A percentile compares a stretch with the other conserved stretches of the same genome.
phyloP scores from a whole-genome alignment of 2,888 invertebrate genomes.

The Pasiphila rectangulata region DNA sequence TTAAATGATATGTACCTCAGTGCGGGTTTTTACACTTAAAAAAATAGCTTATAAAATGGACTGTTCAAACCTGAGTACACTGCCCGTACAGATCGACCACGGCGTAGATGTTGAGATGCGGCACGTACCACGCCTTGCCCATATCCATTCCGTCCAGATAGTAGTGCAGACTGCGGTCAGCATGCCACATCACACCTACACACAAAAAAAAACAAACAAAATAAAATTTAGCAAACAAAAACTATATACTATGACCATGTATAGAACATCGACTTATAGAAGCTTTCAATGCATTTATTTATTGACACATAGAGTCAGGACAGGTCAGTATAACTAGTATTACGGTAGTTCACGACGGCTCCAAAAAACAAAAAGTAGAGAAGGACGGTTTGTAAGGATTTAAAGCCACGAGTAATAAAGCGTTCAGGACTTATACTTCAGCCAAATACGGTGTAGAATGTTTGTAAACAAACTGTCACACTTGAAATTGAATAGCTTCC shows the following conservation, averaged over 20 bases:
- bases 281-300: too few species aligned
- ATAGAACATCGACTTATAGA: not conserved
- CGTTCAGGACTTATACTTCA: too few species aligned
- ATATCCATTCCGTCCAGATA: conserved; percentile 93
- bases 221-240: not conserved
- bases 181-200: conserved; percentile 89
- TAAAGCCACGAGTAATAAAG: too few species aligned
- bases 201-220: not conserved
- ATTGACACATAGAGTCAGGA: too few species aligned
- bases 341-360: too few species aligned
- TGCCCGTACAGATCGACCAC: conserved; percentile 97
- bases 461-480: too few species aligned
- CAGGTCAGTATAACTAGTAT: too few species aligned
- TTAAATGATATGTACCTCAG: too few species aligned
- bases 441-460: too few species aligned
- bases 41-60: not conserved
- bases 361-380: too few species aligned
- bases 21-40: not conserved
- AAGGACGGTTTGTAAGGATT: too few species aligned
- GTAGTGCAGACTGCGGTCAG: conserved; percentile 91
- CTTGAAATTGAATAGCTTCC: too few species aligned
- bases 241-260: not conserved
- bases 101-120: conserved; percentile 91
- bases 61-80: conserved; percentile 91
- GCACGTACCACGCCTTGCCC: conserved; percentile 90